Conservation (phyloP, 2,113 vertebrate species). For the Mormyrus iriodes region DNA sequence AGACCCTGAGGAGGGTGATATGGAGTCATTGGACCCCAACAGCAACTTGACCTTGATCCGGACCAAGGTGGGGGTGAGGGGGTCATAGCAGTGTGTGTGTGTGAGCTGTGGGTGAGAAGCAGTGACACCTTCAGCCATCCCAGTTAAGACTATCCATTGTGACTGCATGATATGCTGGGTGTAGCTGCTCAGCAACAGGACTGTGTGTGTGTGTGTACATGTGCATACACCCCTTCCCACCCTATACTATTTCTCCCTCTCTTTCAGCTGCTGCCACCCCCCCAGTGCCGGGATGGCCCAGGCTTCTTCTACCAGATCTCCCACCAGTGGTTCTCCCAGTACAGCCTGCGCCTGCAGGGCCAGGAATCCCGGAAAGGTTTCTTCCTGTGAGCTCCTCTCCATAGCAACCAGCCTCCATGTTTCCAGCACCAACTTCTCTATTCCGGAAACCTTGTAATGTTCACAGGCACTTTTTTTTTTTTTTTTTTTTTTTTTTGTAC, state of each 20-base stretch:
- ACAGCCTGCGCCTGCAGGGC: conserved; percentile 4
- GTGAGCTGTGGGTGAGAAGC: background rate
- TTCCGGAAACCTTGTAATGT: background rate
- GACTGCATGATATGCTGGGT: background rate
- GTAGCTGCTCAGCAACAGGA: background rate
- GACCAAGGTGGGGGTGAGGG: conserved; percentile 19
- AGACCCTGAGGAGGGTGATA: background rate
- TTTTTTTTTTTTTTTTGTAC: background rate
- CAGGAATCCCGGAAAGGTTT: background rate
- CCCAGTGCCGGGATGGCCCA: conserved; percentile 13
- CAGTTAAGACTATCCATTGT: background rate
- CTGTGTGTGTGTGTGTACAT: background rate
- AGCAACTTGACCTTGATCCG: conserved; percentile 10
- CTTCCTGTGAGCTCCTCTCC: conserved; percentile 3
- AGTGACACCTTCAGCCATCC: background rate
- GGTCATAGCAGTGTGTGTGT: background rate
- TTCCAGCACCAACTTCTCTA: background rate
- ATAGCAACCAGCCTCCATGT: background rate
- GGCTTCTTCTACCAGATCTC: conserved; percentile 25
- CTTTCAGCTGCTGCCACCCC: conserved; percentile 7
- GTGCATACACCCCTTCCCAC: background rate
- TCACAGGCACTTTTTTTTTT: background rate
- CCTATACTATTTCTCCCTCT: background rate
- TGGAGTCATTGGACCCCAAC: background rate
- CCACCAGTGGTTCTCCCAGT: conserved; percentile 18